Base-by-base conservation (phyloP, 2,888 invertebrate species). In the Drosophila nr. perissopoda region DNA sequence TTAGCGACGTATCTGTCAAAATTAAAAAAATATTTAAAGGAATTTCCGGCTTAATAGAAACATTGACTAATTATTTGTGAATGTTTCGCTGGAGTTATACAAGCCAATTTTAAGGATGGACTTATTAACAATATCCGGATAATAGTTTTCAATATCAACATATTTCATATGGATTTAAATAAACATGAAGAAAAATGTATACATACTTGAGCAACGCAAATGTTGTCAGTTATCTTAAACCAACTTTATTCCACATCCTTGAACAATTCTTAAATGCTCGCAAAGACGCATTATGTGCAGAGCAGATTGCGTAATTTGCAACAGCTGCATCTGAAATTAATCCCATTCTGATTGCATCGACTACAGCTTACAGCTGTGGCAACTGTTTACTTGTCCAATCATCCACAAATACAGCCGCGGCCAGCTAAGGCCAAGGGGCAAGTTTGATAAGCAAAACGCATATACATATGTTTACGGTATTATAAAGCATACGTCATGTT, bases 221-320 rank as follows among this genome's bases (percentile, higher is more conserved):
- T 13, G n/a, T 16, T 59, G 34, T 16, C 21, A 36, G 2, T 36
- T 60, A 4, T 36, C n/a, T 5, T 13, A 5, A n/a, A 27, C 13
- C n/a, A 16, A 10, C 21, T 27, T 13, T 25, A 2, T 18, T 7
- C 7, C 13, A 5, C 16, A 49, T 29, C 33, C 0, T 16, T 45
- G 25, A 25, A 36, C 54, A 54, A 51, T 51, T 65, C 56, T 42
- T 48, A 66, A 62, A 42, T 52, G 59, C 40, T 57, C 33, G 57
- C 57, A 67, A 16, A 69, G 42, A 60, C 57, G 49, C 60, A 74
- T 63, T 52, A 48, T 53, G 34, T 62, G 36, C 61, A 42, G 40
- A 57, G 61, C 64, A 67, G 73, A 67, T 71, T 82, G 51, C 59
- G 73, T 64, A 82, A 82, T 69, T 67, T 67, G 64, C 62, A 56